A percentile compares a stretch with the other conserved stretches of the same genome.
Evolutionary conservation across 35 echinoderm and acorn worm genomes (phyloP).

Genomic region (Apostichopus californicus): DNA sequence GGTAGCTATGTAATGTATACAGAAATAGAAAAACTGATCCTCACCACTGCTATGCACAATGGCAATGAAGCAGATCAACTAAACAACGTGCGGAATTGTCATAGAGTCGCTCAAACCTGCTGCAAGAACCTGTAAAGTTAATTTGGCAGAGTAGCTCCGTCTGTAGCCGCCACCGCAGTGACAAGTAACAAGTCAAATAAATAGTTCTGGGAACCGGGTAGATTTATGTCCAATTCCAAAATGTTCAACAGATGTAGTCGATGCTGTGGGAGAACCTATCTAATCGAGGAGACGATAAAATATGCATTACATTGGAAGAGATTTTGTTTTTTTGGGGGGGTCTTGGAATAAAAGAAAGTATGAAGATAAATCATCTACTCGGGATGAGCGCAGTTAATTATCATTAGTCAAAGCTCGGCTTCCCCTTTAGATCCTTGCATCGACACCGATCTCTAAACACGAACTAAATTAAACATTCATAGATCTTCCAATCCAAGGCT

Average conservation of each 20-base stretch:
- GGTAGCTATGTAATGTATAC: not conserved
- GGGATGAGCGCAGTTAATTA: not conserved
- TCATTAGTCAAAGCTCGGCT: no score
- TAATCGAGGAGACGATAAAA: not conserved
- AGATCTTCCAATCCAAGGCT: no score
- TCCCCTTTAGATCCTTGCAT: no score
- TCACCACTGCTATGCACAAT: no score
- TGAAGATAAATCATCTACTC: not conserved
- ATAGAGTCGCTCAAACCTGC: not conserved
- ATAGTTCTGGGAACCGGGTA: not conserved
- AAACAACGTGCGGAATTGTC: not conserved
- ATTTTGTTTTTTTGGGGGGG: not conserved
- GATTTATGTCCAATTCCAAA: slow-evolving; percentile 36
- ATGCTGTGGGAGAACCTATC: not conserved
- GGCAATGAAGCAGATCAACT: not conserved
- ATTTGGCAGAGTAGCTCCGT: not conserved
- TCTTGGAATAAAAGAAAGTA: not conserved
- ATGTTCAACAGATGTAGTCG: not conserved
- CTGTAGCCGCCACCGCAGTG: not conserved
- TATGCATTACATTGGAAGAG: not conserved
- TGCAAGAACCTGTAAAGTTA: not conserved
- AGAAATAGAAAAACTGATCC: not conserved
- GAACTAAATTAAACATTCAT: no score
- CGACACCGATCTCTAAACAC: no score
- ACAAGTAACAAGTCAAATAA: not conserved